Conservation (phyloP, 1,140 invertebrate species). For the Anadara kagoshimensis region DNA sequence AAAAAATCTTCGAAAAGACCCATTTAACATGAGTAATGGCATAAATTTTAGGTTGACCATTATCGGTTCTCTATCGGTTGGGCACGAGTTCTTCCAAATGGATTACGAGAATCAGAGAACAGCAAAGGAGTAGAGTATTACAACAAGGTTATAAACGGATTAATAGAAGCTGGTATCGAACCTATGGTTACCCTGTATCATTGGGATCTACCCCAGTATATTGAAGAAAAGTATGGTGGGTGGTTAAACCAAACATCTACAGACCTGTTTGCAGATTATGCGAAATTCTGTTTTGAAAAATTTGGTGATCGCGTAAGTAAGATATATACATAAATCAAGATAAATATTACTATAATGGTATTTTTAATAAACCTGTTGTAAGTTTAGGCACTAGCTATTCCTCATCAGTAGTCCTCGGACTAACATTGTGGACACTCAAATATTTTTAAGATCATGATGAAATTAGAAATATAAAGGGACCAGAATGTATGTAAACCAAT, state of each 20-base stretch:
- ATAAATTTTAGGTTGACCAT: constrained; percentile 58
- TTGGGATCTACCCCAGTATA: constrained; percentile 73
- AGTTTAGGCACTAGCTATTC: too few relatives aligned
- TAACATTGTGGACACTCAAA: too few relatives aligned
- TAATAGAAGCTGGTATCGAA: constrained; percentile 53
- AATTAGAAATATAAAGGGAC: too few relatives aligned
- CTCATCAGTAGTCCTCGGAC: too few relatives aligned
- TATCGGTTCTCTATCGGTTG: constrained; percentile 71
- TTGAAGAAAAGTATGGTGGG: constrained; percentile 72
- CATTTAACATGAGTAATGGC: too few relatives aligned
- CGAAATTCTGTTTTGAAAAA: constrained; percentile 66
- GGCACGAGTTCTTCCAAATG: constrained; percentile 65
- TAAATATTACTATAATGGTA: too few relatives aligned
- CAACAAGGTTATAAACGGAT: constrained; percentile 64
- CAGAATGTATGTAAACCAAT: too few relatives aligned
- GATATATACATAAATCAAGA: background rate
- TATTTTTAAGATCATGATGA: too few relatives aligned
- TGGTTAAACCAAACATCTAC: constrained; percentile 76
- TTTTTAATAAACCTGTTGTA: too few relatives aligned
- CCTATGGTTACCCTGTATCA: constrained; percentile 77
- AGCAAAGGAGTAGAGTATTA: constrained; percentile 65
- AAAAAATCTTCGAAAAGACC: too few relatives aligned
- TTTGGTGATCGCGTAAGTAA: constrained; percentile 68
- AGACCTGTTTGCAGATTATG: constrained; percentile 76
- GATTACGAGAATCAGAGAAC: constrained; percentile 49